Evolutionary conservation across 2,888 invertebrate species (phyloP).

Genomic region (Drosophila rellima): DNA sequence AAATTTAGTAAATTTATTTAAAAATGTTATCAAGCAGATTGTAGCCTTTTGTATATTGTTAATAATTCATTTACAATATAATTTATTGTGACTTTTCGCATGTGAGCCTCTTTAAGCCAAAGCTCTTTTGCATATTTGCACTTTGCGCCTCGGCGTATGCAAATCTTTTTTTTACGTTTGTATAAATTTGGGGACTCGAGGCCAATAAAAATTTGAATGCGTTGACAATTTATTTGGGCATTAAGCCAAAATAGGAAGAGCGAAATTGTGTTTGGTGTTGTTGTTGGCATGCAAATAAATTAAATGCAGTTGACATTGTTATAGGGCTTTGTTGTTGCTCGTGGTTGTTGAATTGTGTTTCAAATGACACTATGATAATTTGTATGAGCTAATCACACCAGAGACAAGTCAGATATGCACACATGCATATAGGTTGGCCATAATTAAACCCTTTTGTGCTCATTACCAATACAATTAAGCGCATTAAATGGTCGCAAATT

Average conservation of each 20-base stretch:
- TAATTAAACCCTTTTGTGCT: slow-evolving; percentile 67
- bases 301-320: slow-evolving; percentile 60
- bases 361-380: slow-evolving; percentile 71
- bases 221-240: slow-evolving; percentile 46
- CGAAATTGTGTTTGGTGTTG: slow-evolving; percentile 4
- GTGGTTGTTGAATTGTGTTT: slow-evolving; percentile 39
- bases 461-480: slow-evolving; percentile 74
- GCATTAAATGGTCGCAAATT: slow-evolving; percentile 41
- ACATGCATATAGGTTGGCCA: slow-evolving; percentile 34
- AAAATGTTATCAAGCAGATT: not conserved
- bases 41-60: not conserved
- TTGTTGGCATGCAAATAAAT: slow-evolving; percentile 65
- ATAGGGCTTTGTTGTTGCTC: slow-evolving; percentile 26
- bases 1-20: not conserved
- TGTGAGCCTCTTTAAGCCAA: not conserved
- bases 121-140: not conserved
- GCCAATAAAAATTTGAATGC: slow-evolving; percentile 25
- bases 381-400: slow-evolving; percentile 73
- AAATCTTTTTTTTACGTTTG: not conserved
- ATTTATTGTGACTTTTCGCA: not conserved
- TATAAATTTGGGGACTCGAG: slow-evolving; percentile 29
- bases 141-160: slow-evolving; percentile 5
- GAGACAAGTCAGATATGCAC: slow-evolving; percentile 26
- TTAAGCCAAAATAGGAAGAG: slow-evolving; percentile 44
- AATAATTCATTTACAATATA: not conserved